Percentiles rank a stretch among this genome's conserved stretches.
Evolutionary conservation across 2,888 invertebrate genomes (phyloP).

Genomic region (Lochmaea crataegi): DNA sequence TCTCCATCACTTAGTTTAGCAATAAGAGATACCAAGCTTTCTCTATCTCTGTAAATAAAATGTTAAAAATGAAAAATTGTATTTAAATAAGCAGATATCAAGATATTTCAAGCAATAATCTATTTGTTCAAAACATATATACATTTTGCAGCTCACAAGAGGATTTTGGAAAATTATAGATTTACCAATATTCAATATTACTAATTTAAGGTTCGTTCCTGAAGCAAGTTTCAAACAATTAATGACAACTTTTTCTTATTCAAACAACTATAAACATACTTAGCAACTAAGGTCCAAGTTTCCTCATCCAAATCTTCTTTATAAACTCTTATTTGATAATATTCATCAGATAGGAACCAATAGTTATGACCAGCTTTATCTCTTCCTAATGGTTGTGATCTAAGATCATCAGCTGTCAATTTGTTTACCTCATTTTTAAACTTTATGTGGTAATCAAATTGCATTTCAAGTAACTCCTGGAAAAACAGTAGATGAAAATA

Average conservation of each 20-base stretch:
- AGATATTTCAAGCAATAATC: too few relatives aligned
- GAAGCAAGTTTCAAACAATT: too few relatives aligned
- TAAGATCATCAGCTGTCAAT: conserved; percentile 80
- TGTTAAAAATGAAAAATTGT: conserved; percentile 13
- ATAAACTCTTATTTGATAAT: conserved; percentile 91
- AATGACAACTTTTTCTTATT: background rate
- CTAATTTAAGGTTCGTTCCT: too few relatives aligned
- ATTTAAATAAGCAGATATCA: too few relatives aligned
- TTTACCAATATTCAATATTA: too few relatives aligned
- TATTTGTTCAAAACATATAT: too few relatives aligned
- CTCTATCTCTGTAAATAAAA: conserved; percentile 66
- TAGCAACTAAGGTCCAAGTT: conserved; percentile 92
- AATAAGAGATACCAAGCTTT: conserved; percentile 84
- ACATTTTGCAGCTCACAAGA: too few relatives aligned
- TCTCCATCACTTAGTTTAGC: conserved; percentile 78
- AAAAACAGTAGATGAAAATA: conserved; percentile 45
- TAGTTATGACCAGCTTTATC: conserved; percentile 93
- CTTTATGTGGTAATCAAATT: conserved; percentile 93
- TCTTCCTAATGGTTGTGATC: conserved; percentile 89
- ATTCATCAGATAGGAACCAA: conserved; percentile 92
- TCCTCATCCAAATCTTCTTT: conserved; percentile 97
- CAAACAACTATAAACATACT: conserved; percentile 66
- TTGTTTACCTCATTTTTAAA: conserved; percentile 91
- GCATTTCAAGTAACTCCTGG: conserved; percentile 89
- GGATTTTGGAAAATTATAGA: too few relatives aligned